Conservation (phyloP, 2,113 vertebrate genomes). For the Eretmochelys imbricata region DNA sequence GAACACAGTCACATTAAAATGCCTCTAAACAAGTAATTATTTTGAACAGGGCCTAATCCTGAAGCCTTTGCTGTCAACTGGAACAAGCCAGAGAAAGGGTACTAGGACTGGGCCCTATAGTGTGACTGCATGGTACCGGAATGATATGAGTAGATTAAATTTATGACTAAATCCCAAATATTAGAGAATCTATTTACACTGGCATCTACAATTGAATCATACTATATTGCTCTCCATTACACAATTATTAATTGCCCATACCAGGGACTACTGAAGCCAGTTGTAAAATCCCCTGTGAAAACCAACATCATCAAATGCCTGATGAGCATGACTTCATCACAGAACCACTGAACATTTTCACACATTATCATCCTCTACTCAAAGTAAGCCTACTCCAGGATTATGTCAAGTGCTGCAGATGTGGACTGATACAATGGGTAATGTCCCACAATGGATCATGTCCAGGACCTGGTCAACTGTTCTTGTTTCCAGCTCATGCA, state of each 20-base stretch:
- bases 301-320: neutral
- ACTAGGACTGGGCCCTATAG: constrained; percentile 22
- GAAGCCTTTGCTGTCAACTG: constrained; percentile 44
- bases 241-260: neutral
- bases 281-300: constrained; percentile 29
- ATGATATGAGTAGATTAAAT: constrained; percentile 60
- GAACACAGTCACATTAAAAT: constrained; percentile 54
- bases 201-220: neutral
- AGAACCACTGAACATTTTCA: constrained; percentile 15
- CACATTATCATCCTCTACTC: constrained; percentile 17
- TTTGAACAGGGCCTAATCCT: neutral
- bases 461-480: neutral
- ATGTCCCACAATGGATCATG: neutral
- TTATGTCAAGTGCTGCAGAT: neutral
- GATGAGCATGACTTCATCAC: neutral
- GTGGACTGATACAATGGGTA: neutral
- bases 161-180: constrained; percentile 41
- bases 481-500: neutral
- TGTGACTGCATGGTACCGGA: constrained; percentile 46
- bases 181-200: neutral
- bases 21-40: neutral
- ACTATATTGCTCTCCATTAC: neutral
- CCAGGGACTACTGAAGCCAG: neutral
- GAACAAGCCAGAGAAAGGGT: constrained; percentile 53
- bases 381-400: neutral